These are phyloP conservation scores for Abrostola tripartita DNA, from an alignment of 2,888 invertebrate genomes.

Conservation along the genomic window DNA sequence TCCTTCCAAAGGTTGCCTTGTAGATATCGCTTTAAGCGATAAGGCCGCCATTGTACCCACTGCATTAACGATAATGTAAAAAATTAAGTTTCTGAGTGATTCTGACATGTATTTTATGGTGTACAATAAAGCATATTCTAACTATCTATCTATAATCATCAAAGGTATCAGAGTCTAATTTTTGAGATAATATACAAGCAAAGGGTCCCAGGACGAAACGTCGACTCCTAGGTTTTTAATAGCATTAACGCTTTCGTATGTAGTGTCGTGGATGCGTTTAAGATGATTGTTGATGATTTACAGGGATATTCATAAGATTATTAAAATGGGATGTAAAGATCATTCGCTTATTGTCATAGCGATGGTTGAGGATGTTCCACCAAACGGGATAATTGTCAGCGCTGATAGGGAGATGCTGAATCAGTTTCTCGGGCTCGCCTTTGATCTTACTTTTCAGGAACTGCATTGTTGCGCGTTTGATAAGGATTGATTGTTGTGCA, in stretches of 20 bases:
- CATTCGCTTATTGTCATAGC: background rate
- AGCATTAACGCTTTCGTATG: conserved; percentile 4
- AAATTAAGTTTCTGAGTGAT: too few relatives aligned
- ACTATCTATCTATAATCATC: too few relatives aligned
- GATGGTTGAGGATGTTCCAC: conserved; percentile 16
- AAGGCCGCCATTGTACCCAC: too few relatives aligned
- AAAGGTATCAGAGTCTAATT: conserved; percentile 11
- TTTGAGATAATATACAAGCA: conserved; percentile 9
- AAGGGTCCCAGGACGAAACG: conserved; percentile 8
- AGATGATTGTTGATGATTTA: background rate
- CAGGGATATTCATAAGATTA: conserved; percentile 15
- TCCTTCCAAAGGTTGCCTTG: too few relatives aligned
- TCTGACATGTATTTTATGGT: too few relatives aligned
- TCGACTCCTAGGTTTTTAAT: conserved; percentile 10
- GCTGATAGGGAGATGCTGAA: conserved; percentile 29
- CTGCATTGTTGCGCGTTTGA: conserved; percentile 29
- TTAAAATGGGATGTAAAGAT: conserved; percentile 16
- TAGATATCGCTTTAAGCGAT: too few relatives aligned
- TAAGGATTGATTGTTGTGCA: conserved; percentile 19
- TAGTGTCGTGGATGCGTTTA: conserved; percentile 1
- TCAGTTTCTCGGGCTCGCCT: conserved; percentile 28
- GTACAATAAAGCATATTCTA: too few relatives aligned
- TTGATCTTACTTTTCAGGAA: conserved; percentile 29
- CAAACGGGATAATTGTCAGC: conserved; percentile 11
- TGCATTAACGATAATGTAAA: too few relatives aligned